Base-by-base conservation (phyloP, 2,113 vertebrate genomes). In the Paracanthobrama guichenoti region DNA sequence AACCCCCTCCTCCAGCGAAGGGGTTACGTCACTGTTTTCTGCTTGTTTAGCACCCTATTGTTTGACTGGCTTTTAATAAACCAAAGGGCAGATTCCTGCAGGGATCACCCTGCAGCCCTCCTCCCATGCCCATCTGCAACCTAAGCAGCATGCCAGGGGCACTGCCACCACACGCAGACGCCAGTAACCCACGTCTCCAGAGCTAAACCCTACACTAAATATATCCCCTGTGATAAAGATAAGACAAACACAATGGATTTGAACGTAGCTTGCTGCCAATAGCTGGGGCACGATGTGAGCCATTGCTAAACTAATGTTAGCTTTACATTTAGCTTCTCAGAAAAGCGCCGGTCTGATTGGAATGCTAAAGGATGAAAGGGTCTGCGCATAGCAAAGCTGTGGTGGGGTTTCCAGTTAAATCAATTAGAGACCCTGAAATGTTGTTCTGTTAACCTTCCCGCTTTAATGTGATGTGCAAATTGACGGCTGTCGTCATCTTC, bases 41-140 rank as follows among this genome's bases (percentile, higher is more conserved):
- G 81, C 84, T 87, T 84, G 84, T 83, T 86, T 75, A 80, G 79
- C 76, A 80, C 84, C 90, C 93, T 89, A 93, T 93, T 93, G 93
- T 94, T 94, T 94, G 92, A 92, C 86, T 89, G 89, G 92, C 94
- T 94, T 95, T 95, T 95, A 95, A 95, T 95, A 95, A 95, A 94
- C 92, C 93, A 93, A 93, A 94, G 94, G 93, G 93, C 93, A 94
- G 93, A 95, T 94, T 94, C 93, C 93, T 91, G 88, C 73, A 39
- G 87, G 86, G 89, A 86, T 87, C 79, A 57, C 95, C 85, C 69
- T 20, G 9, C 57, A 73, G 83, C 71, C 84, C 60, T 87, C 87
- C 76, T 86, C 86, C 77, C 78, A 84, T 78, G 28, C 72, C 87
- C 64, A 77, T 80, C 84, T 72, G 80, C 91, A 87, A 82, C 73